Evolutionary conservation across 2,888 invertebrate species (phyloP).

Genomic region (Bibio marci): DNA sequence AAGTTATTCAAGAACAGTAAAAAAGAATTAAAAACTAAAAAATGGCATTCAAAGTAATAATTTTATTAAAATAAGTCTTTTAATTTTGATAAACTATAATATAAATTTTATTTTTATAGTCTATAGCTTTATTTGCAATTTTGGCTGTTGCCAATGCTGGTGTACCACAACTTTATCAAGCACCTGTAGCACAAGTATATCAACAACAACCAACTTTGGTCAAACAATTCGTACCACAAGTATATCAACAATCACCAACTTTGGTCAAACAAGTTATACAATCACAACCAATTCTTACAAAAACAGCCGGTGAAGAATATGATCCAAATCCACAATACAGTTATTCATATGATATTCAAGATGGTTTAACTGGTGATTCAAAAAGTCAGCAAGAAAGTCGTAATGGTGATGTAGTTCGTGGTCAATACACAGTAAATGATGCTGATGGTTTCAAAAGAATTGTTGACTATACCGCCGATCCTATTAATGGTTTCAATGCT

Average conservation of each 20-base stretch:
- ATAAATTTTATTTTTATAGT: too few species aligned
- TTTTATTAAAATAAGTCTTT: too few species aligned
- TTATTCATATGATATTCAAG: slow-evolving; percentile 26
- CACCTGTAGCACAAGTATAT: slow-evolving; percentile 10
- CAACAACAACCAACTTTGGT: not conserved
- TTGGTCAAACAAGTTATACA: slow-evolving; percentile 10
- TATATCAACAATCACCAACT: too few species aligned
- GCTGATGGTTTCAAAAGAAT: slow-evolving; percentile 25
- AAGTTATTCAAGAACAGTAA: too few species aligned
- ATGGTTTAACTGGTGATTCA: slow-evolving; percentile 23
- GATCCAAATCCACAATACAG: slow-evolving; percentile 27
- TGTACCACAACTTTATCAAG: too few species aligned
- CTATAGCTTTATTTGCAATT: slow-evolving; percentile 14
- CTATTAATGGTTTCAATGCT: slow-evolving; percentile 25
- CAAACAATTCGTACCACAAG: not conserved
- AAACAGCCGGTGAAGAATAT: slow-evolving; percentile 14
- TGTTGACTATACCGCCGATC: slow-evolving; percentile 25
- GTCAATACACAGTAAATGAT: slow-evolving; percentile 25
- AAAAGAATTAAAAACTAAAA: too few species aligned
- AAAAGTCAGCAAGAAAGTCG: slow-evolving; percentile 26
- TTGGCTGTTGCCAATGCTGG: slow-evolving; percentile 19
- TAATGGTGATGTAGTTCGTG: slow-evolving; percentile 26
- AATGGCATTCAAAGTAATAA: too few species aligned
- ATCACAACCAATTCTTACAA: not conserved
- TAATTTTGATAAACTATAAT: too few species aligned